Conservation (phyloP, 2,888 invertebrate species). For the Trachelus iudaicus region DNA sequence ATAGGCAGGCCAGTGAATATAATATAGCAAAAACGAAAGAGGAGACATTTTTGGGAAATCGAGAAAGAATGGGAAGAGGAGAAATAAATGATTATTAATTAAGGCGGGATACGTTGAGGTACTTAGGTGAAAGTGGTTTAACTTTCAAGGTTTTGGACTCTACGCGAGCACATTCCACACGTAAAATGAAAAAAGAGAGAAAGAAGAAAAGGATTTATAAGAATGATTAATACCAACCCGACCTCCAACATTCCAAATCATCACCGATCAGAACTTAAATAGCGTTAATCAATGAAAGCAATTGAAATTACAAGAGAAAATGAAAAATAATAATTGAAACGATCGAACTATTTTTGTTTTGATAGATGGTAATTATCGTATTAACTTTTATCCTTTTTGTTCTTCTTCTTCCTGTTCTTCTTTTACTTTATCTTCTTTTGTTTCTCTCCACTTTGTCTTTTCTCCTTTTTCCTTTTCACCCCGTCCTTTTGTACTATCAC, state of each 20-base stretch:
- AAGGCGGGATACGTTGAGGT: constrained; percentile 31
- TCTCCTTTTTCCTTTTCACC: not conserved
- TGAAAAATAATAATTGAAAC: constrained; percentile 20
- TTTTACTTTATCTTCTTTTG: not conserved
- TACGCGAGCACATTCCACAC: constrained; percentile 52
- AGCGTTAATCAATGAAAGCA: constrained; percentile 18
- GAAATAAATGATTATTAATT: constrained; percentile 1
- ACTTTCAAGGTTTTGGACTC: constrained; percentile 39
- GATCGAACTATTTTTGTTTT: constrained; percentile 7
- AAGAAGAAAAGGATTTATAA: not conserved
- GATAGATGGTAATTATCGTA: constrained; percentile 23
- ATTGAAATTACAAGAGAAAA: not conserved
- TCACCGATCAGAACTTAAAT: constrained; percentile 32
- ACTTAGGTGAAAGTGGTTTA: constrained; percentile 51
- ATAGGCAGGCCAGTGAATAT: constrained; percentile 48
- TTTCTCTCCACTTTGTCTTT: not conserved
- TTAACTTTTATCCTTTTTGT: constrained; percentile 8
- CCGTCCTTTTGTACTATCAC: not conserved
- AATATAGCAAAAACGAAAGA: constrained; percentile 14
- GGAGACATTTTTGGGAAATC: not conserved
- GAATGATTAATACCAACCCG: constrained; percentile 36
- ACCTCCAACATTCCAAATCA: constrained; percentile 51
- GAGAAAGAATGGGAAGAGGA: not conserved
- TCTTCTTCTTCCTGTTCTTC: not conserved
- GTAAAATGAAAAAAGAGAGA: constrained; percentile 28